These are phyloP conservation scores for Scylla paramamosain DNA, from an alignment of 1,140 invertebrate species.

Conservation along the genomic window DNA sequence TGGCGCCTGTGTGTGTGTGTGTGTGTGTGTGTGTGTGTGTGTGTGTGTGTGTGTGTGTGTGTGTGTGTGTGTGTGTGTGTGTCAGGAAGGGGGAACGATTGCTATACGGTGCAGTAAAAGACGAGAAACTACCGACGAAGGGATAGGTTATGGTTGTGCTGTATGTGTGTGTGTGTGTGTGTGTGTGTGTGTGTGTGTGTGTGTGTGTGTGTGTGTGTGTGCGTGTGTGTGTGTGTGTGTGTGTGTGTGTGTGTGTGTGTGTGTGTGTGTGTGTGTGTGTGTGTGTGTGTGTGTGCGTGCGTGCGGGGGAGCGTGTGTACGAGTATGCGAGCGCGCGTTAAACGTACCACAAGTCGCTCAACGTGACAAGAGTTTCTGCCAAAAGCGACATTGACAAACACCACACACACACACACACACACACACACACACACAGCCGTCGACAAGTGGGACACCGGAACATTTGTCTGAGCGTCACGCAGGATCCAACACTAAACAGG, in stretches of 20 bases:
- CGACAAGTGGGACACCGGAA: too few relatives aligned
- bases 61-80: too few relatives aligned
- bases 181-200: conserved; percentile 52
- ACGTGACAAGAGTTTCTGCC: too few relatives aligned
- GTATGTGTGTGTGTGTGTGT: conserved; percentile 45
- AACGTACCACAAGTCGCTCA: too few relatives aligned
- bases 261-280: conserved; percentile 52
- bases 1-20: not conserved
- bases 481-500: too few relatives aligned
- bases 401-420: too few relatives aligned
- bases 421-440: too few relatives aligned
- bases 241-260: conserved; percentile 52
- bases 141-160: not conserved
- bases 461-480: too few relatives aligned
- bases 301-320: not conserved
- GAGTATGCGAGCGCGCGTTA: too few relatives aligned
- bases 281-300: conserved; percentile 47
- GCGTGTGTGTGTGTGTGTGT: conserved; percentile 49
- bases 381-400: too few relatives aligned
- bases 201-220: conserved; percentile 52
- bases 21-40: too few relatives aligned
- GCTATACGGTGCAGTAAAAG: not conserved
- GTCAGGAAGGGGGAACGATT: not conserved
- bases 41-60: too few relatives aligned
- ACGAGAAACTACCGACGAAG: not conserved